Conservation (phyloP, 2,797 vertebrate species). For the Gymnothorax javanicus region DNA sequence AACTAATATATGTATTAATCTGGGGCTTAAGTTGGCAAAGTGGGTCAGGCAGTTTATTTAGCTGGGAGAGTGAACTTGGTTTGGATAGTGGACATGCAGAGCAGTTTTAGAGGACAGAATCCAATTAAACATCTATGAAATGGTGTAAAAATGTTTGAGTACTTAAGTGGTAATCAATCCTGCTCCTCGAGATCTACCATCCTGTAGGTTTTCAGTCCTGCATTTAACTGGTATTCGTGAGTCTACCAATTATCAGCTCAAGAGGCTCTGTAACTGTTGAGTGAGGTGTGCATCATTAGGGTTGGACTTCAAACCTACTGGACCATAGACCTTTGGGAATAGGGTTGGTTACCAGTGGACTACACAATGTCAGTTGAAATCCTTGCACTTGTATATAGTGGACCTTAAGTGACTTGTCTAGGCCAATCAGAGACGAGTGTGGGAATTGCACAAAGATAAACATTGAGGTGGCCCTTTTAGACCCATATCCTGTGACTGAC, state of each 20-base stretch:
- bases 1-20: conserved; percentile 20
- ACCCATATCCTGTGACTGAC: conserved; percentile 42
- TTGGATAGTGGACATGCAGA: conserved; percentile 12
- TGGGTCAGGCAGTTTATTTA: conserved; percentile 28
- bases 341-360: too few relatives aligned
- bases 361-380: conserved; percentile 35
- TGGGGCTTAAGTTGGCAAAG: conserved; percentile 15
- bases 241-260: too few relatives aligned
- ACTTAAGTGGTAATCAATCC: background rate
- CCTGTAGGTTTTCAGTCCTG: too few relatives aligned
- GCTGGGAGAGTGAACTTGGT: conserved; percentile 9
- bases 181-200: too few relatives aligned
- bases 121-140: background rate
- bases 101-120: conserved; percentile 37
- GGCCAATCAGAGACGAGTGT: background rate
- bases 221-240: too few relatives aligned
- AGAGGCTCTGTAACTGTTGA: too few relatives aligned
- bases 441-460: background rate
- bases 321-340: too few relatives aligned
- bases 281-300: too few relatives aligned
- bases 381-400: conserved; percentile 36
- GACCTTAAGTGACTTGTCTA: background rate
- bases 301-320: too few relatives aligned
- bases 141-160: background rate
- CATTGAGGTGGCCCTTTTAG: background rate